Conservation (phyloP, 2,888 invertebrate species). For the Chironomus riparius region DNA sequence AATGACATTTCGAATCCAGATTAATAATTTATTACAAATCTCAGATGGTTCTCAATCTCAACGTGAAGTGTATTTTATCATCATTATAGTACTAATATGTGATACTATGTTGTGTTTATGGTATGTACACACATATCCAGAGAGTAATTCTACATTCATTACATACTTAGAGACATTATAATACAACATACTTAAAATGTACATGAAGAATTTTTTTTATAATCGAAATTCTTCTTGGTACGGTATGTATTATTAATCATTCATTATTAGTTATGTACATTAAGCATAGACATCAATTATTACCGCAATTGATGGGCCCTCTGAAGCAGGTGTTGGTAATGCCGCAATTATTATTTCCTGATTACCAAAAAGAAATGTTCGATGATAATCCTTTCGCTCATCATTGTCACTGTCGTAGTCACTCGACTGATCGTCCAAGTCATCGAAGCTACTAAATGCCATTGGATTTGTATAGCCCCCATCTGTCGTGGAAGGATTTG, state of each 20-base stretch:
- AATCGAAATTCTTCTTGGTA: neutral
- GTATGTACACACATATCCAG: too few relatives aligned
- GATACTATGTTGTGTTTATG: too few relatives aligned
- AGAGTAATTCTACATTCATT: too few relatives aligned
- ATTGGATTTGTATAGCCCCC: conserved; percentile 19
- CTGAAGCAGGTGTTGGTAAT: conserved; percentile 44
- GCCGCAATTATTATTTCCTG: conserved; percentile 41
- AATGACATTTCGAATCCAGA: too few relatives aligned
- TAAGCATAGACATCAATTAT: conserved; percentile 29
- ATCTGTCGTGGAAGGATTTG: neutral
- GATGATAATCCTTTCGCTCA: neutral
- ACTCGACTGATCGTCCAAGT: conserved; percentile 30
- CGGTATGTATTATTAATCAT: neutral
- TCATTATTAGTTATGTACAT: neutral
- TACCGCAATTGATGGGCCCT: conserved; percentile 44
- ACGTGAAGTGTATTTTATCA: too few relatives aligned
- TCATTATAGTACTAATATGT: too few relatives aligned
- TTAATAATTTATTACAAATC: too few relatives aligned
- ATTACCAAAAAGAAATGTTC: conserved; percentile 3
- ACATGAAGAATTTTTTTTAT: neutral
- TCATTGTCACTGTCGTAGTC: neutral
- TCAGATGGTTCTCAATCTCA: neutral
- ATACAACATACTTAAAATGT: too few relatives aligned
- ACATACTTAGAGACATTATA: too few relatives aligned
- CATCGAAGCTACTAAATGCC: conserved; percentile 1